Conservation (phyloP, 2,113 vertebrate genomes). For the Cololabis saira region DNA sequence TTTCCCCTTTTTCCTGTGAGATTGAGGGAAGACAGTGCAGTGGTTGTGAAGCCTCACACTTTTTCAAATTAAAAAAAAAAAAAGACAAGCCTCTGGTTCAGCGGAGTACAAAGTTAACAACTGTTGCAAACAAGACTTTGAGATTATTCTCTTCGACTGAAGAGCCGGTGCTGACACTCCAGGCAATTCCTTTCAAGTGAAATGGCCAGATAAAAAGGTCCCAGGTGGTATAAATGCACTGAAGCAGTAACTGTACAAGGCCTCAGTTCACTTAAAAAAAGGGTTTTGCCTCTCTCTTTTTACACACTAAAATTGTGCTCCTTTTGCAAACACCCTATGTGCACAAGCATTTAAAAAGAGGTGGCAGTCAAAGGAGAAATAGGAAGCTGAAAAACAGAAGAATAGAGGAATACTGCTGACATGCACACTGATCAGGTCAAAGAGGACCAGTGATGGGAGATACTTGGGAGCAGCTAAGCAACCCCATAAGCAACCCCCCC, state of each 20-base stretch:
- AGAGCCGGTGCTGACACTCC: slow-evolving; percentile 29
- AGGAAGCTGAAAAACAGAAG: slow-evolving; percentile 13
- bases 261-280: slow-evolving; percentile 25
- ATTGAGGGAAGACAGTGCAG: neutral
- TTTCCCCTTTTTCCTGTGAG: slow-evolving; percentile 32
- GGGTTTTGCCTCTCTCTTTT: slow-evolving; percentile 9
- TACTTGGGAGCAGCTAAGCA: slow-evolving; percentile 27
- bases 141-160: slow-evolving; percentile 32
- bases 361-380: slow-evolving; percentile 17
- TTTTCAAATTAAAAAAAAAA: too few relatives aligned
- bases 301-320: slow-evolving; percentile 10
- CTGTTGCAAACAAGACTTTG: slow-evolving; percentile 28
- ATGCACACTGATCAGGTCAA: slow-evolving; percentile 50
- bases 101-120: slow-evolving; percentile 46
- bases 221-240: slow-evolving; percentile 34
- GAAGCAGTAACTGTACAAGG: slow-evolving; percentile 32
- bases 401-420: slow-evolving; percentile 29
- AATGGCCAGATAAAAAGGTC: slow-evolving; percentile 40
- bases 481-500: too few relatives aligned
- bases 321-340: slow-evolving; percentile 36
- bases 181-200: slow-evolving; percentile 43
- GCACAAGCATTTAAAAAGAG: slow-evolving; percentile 18
- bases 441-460: slow-evolving; percentile 30
- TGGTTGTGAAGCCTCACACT: too few relatives aligned
- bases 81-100: too few relatives aligned